Conservation (phyloP, 2,113 vertebrate species). For the Toxostoma redivivum region DNA sequence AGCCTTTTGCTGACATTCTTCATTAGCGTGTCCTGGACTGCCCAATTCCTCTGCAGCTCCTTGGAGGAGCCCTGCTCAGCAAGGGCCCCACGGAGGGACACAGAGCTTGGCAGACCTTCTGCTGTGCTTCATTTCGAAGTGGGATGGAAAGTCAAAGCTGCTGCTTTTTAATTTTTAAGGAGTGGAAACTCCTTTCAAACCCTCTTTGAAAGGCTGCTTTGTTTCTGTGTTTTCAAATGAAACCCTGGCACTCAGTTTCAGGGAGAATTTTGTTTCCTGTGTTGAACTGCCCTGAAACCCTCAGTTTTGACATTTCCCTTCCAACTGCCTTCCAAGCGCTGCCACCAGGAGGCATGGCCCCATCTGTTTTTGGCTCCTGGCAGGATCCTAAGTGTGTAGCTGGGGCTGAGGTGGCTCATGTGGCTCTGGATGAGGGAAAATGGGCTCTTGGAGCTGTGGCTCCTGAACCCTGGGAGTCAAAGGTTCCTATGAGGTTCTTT, state of each 20-base stretch:
- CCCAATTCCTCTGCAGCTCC: background rate
- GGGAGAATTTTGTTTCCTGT: background rate
- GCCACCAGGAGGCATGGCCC: background rate
- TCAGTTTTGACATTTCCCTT: background rate
- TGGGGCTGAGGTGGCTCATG: fast-evolving
- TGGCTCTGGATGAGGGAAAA: background rate
- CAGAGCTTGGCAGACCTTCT: background rate
- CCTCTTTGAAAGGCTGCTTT: constrained; percentile 40
- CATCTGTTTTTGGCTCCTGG: background rate
- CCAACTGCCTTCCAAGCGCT: background rate
- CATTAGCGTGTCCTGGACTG: background rate
- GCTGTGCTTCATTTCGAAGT: background rate
- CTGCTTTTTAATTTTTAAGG: constrained; percentile 5
- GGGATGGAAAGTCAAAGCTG: constrained; percentile 19
- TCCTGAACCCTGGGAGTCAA: background rate
- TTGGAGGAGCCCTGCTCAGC: background rate
- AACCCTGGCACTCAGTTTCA: background rate
- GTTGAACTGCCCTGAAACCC: background rate
- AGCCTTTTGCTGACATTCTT: background rate
- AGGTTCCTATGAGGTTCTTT: background rate
- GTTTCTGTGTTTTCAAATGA: constrained; percentile 8
- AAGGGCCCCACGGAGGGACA: background rate
- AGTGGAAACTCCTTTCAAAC: constrained; percentile 32
- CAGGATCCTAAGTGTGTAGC: fast-evolving
- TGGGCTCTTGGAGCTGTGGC: background rate